Percentiles rank a stretch among this genome's conserved stretches.
phyloP scores from a whole-genome alignment of 2,888 invertebrate genomes.

The Leptinotarsa tumamoca region DNA sequence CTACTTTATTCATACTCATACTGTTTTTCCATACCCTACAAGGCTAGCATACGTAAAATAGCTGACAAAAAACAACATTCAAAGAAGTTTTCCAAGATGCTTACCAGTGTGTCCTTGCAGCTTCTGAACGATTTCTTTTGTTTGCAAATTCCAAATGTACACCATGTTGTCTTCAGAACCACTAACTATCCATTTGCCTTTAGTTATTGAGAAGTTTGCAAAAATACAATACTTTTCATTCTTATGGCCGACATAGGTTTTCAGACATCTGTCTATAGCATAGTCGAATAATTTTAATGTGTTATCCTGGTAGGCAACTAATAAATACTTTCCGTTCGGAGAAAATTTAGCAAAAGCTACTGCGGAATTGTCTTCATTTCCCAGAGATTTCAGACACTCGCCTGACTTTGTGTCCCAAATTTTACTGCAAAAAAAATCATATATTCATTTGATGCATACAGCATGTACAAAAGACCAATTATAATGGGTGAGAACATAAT shows the following conservation, averaged over 20 bases:
- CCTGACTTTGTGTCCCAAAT: constrained; percentile 99
- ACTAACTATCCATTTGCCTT: constrained; percentile 99
- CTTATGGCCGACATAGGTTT: constrained; percentile 97
- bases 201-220: constrained; percentile 99
- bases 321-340: constrained; percentile 98
- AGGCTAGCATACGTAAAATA: neutral
- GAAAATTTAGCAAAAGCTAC: constrained; percentile 99
- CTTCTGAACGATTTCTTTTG: constrained; percentile 99
- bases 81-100: neutral
- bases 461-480: neutral
- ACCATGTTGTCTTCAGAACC: constrained; percentile 99
- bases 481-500: too few relatives aligned
- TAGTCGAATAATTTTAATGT: constrained; percentile 99
- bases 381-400: constrained; percentile 98
- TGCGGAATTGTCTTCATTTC: constrained; percentile 99
- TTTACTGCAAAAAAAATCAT: constrained; percentile 74
- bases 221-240: constrained; percentile 99
- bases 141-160: constrained; percentile 99
- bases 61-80: constrained; percentile 3
- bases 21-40: neutral
- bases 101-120: constrained; percentile 95
- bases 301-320: constrained; percentile 98
- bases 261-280: constrained; percentile 97
- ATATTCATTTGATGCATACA: neutral
- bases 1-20: too few relatives aligned